Evolutionary conservation across 2,797 vertebrate species (phyloP), one percentile per base, ranked within the genome.

Genomic region (Squalus acanthias): DNA sequence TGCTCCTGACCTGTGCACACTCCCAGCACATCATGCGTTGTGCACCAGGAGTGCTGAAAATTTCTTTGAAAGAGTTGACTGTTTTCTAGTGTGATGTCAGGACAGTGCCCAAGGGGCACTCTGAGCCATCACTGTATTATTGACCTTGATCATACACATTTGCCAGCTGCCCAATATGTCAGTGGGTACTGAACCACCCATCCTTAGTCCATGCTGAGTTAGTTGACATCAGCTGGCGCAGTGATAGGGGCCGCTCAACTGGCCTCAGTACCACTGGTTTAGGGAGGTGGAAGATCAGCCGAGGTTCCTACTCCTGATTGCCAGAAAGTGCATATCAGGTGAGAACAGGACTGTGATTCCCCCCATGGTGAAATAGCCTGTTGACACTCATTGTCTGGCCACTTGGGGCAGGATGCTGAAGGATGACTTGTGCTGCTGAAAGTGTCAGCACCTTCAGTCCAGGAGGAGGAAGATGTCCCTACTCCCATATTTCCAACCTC

Each of bases 381-480:
- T 88, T 88, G 24, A 26, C 0, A 53, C 85, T 53, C 24, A 10
- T 1, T 57, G 10, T 9, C 87, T 88, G 87, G 50, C 3, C 87
- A 29, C 53, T 8, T 50, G 2, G 39, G 53, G 9, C 26, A 60
- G 57, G 53, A 85, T 85, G 46, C 82, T 85, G 46, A 29, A 33
- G 24, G 53, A 22, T 57, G 20, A 88, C 24, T 9, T 4, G 53
- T 29, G 10, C 24, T 29, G 29, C 6, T 50, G 5, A 4, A 46
- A 85, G 39, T 50, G 50, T 60, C 53, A 33, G 50, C 53, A 12
- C 53, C 87, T 89, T 89, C 53, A 13, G 53, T 29, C 12, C 3
- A 60, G 12, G 24, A 57, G 87, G 53, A 57, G 97, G 97, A 98
- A 98, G 98, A 98, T 97, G 97, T 97, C 97, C 97, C 97, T 98